Evolutionary conservation across 2,113 vertebrate genomes (phyloP).

Genomic region (Pseudolaguvia tuberculata): DNA sequence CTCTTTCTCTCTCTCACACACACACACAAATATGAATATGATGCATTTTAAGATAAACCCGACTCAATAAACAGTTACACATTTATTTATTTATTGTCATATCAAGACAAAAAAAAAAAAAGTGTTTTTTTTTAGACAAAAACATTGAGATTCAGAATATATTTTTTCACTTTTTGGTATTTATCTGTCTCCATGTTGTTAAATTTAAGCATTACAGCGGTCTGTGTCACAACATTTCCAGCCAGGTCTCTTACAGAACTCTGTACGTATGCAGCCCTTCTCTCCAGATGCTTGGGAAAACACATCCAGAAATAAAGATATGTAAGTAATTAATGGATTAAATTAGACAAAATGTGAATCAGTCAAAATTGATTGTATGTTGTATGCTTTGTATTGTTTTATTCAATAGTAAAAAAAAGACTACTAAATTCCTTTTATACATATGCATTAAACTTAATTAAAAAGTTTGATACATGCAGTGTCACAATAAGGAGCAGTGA

Average conservation of each 20-base stretch:
- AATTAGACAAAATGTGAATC: not conserved
- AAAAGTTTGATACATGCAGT: no score
- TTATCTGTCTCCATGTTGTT: conserved; percentile 14
- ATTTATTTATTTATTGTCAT: conserved; percentile 22
- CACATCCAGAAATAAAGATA: conserved; percentile 17
- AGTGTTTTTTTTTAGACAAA: conserved; percentile 10
- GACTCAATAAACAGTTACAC: not conserved
- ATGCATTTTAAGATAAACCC: not conserved
- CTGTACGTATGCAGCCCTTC: conserved; percentile 57
- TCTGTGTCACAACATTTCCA: conserved; percentile 61
- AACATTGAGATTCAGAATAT: not conserved
- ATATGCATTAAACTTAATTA: not conserved
- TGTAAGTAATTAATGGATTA: not conserved
- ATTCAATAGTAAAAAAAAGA: not conserved
- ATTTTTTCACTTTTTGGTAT: not conserved
- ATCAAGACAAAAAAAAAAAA: no score
- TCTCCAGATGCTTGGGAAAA: conserved; percentile 46
- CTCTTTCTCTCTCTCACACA: no score
- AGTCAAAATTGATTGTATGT: not conserved
- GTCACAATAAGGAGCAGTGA: not conserved
- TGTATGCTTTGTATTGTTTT: not conserved
- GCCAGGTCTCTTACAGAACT: conserved; percentile 37
- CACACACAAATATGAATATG: not conserved
- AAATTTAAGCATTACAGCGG: conserved; percentile 57
- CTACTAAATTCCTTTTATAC: not conserved